A percentile compares a stretch with the other conserved stretches of the same genome.
Evolutionary conservation across 2,888 invertebrate species (phyloP).

Genomic region (Pollenia amentaria): DNA sequence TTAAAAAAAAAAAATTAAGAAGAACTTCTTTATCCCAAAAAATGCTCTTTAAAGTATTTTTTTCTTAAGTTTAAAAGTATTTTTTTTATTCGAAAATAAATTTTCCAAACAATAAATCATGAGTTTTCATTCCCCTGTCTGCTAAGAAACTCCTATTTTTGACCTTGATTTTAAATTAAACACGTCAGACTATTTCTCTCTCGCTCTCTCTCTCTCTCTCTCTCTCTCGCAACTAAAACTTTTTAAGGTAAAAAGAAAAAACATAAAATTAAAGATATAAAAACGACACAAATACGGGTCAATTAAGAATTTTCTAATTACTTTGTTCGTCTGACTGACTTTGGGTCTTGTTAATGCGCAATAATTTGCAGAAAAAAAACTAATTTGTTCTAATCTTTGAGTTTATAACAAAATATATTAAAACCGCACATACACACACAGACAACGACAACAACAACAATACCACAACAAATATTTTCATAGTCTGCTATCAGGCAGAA

Average conservation of each 20-base stretch:
- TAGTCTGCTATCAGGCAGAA: background rate
- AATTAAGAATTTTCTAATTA: constrained; percentile 45
- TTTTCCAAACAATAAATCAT: too few relatives aligned
- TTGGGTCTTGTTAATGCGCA: constrained; percentile 16
- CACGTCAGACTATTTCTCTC: background rate
- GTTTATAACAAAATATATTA: background rate
- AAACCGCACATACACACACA: background rate
- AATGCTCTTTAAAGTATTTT: too few relatives aligned
- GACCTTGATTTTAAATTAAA: too few relatives aligned
- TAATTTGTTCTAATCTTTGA: background rate
- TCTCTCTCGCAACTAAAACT: background rate
- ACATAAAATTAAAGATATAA: background rate
- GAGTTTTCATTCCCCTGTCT: too few relatives aligned
- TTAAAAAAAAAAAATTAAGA: too few relatives aligned
- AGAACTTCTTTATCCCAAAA: too few relatives aligned
- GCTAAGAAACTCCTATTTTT: too few relatives aligned
- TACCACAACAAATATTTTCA: background rate
- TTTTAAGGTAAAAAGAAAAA: constrained; percentile 10
- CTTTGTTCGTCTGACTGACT: constrained; percentile 31
- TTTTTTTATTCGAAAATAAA: too few relatives aligned
- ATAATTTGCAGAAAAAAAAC: constrained; percentile 3
- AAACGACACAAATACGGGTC: background rate
- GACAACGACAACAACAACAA: background rate
- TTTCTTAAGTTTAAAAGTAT: too few relatives aligned
- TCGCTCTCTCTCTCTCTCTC: background rate